Evolutionary conservation across 2,888 invertebrate genomes (phyloP), one percentile per base, ranked within the genome.

Genomic region (Bombylius major): DNA sequence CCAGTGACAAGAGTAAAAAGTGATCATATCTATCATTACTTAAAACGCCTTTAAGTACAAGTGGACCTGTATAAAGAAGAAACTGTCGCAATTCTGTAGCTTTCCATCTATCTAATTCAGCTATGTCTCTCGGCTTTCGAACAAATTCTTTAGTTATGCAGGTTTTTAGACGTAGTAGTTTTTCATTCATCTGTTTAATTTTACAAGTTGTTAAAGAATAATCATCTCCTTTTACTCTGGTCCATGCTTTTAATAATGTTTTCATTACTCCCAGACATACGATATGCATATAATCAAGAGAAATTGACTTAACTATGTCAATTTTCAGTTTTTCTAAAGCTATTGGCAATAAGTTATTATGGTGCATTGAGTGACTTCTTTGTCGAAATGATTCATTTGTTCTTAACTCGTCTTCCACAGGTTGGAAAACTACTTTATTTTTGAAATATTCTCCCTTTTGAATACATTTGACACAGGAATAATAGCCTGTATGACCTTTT

Each of bases 1-100:
- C 23, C 23, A 23, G 23, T 3, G 23, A 23, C 3, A 23, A 23
- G 3, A 23, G 23, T 23, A 23, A 3, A 23, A 23, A 23, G 23
- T 23, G 23, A 23, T 23, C 23, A 23, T 23, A 23, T 23, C 23
- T 23, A 23, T 2, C 3, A 23, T 23, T 23, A 23, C 23, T 23
- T 23, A 23, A 23, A 50, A 56, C 9, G 6, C 32, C 53, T 51
- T 53, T 58, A 6, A 58, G 54, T 36, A 59, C 58, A 33, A 55
- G 32, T 9, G 58, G 54, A 4, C 57, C 59, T 4, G 59, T 54
- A 48, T 58, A 61, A 33, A 59, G 52, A 48, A 57, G 49, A 14
- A 61, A 57, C 44, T 58, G 51, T 23, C 61, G 11, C 36, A 58
- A 58, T 31, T 59, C 54, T 13, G 55, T 59, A 6, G 54, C 56